These are phyloP conservation scores for Actinia equina DNA, from an alignment of 64 coral and sea anemone genomes.

Conservation along the genomic window DNA sequence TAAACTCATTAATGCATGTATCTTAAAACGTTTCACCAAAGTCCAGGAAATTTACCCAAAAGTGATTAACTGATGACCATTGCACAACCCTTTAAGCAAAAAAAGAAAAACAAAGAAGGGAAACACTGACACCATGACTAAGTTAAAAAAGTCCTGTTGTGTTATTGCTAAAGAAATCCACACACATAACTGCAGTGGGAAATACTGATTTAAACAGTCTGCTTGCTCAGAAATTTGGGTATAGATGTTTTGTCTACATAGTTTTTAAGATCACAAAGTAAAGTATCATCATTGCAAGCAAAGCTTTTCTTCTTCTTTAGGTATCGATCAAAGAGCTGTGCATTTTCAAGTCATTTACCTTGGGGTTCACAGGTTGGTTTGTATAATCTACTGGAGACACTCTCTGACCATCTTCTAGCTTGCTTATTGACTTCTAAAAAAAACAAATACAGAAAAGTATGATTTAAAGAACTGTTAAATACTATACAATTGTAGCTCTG, in stretches of 20 bases:
- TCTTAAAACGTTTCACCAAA: too few species aligned
- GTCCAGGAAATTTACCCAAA: too few species aligned
- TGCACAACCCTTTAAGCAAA: too few species aligned
- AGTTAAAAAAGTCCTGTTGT: too few species aligned
- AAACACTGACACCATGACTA: too few species aligned
- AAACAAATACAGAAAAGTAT: background rate
- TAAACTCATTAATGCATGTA: too few species aligned
- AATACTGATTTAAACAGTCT: background rate
- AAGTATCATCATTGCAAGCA: slow-evolving; percentile 15
- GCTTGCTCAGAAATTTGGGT: slow-evolving; percentile 14
- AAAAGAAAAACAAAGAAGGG: too few species aligned
- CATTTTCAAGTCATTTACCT: background rate
- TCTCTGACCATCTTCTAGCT: background rate
- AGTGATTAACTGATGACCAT: too few species aligned
- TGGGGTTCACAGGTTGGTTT: background rate
- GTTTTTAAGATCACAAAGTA: background rate
- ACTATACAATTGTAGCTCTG: too few species aligned
- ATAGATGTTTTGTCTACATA: slow-evolving; percentile 16
- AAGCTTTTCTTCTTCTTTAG: background rate
- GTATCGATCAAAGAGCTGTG: background rate
- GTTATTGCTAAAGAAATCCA: too few species aligned
- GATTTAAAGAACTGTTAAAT: too few species aligned
- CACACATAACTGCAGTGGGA: background rate
- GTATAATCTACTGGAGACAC: background rate
- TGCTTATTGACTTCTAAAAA: slow-evolving; percentile 2